A percentile compares a stretch with the other conserved stretches of the same genome.
phyloP scores from a whole-genome alignment of 2,113 vertebrate species.

The Electrona antarctica region DNA sequence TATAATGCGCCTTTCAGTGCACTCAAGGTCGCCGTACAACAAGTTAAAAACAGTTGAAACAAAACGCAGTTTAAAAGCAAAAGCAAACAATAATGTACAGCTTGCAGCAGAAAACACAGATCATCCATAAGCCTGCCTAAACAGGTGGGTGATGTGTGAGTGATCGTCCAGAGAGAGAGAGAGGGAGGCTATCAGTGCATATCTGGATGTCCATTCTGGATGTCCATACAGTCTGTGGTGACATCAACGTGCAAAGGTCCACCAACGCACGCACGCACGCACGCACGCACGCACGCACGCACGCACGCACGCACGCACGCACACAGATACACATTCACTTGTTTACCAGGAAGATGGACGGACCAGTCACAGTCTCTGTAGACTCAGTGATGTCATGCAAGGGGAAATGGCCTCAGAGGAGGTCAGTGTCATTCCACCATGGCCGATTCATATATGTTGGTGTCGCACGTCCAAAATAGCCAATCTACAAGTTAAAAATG shows the following conservation, averaged over 20 bases:
- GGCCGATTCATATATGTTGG: too few species aligned
- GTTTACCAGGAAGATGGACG: constrained; percentile 58
- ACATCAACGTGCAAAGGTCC: constrained; percentile 69
- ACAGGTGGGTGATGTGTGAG: too few species aligned
- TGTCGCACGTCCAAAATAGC: too few species aligned
- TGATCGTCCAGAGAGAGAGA: too few species aligned
- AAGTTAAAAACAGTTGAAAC: too few species aligned
- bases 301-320: neutral
- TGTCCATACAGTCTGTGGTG: constrained; percentile 58
- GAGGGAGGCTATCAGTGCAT: constrained; percentile 54
- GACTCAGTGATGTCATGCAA: constrained; percentile 73
- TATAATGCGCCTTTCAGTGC: too few species aligned
- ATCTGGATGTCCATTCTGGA: constrained; percentile 64
- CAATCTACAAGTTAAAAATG: too few species aligned
- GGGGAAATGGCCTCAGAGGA: constrained; percentile 69
- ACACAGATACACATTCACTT: constrained; percentile 62
- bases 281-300: constrained; percentile 21
- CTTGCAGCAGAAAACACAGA: too few species aligned
- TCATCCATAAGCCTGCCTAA: too few species aligned
- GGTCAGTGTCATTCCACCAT: constrained; percentile 59
- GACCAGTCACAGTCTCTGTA: constrained; percentile 63
- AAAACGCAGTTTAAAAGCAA: too few species aligned
- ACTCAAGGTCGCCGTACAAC: too few species aligned
- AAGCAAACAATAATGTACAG: too few species aligned
- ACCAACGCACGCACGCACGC: constrained; percentile 7